phyloP scores from a whole-genome alignment of 2,797 vertebrate genomes.

The Peromyscus eremicus region DNA sequence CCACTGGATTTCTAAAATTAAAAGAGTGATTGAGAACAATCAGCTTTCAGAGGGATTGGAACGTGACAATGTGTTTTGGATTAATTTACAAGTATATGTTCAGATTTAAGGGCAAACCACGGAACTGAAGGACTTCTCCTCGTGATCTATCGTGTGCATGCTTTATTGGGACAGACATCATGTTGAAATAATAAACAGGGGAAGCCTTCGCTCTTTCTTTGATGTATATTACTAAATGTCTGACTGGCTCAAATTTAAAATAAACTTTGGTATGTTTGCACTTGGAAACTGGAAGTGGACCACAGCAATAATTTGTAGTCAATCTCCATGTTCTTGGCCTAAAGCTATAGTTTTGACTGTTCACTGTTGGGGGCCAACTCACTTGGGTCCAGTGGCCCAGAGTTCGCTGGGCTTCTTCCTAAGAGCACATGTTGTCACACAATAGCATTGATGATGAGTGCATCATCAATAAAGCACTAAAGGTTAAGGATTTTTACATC shows the following conservation, averaged over 20 bases:
- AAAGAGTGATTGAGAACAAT: slow-evolving; percentile 89
- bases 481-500: slow-evolving; percentile 87
- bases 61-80: slow-evolving; percentile 88
- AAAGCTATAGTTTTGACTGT: slow-evolving; percentile 90
- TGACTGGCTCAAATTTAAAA: slow-evolving; percentile 88
- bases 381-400: slow-evolving; percentile 86
- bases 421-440: slow-evolving; percentile 83
- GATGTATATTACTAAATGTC: slow-evolving; percentile 89
- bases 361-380: slow-evolving; percentile 84
- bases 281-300: slow-evolving; percentile 89
- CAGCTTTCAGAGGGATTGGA: slow-evolving; percentile 87
- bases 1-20: slow-evolving; percentile 89
- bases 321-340: slow-evolving; percentile 85
- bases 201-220: slow-evolving; percentile 88
- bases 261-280: slow-evolving; percentile 89
- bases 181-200: slow-evolving; percentile 91
- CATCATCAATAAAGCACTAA: slow-evolving; percentile 90
- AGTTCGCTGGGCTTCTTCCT: slow-evolving; percentile 89
- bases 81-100: slow-evolving; percentile 91
- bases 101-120: slow-evolving; percentile 89
- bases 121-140: slow-evolving; percentile 87
- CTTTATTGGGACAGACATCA: slow-evolving; percentile 90
- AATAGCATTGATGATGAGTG: slow-evolving; percentile 89
- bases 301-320: slow-evolving; percentile 89
- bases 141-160: slow-evolving; percentile 85